Evolutionary conservation across 2,113 vertebrate species (phyloP).

Genomic region (Tachysurus vachellii): DNA sequence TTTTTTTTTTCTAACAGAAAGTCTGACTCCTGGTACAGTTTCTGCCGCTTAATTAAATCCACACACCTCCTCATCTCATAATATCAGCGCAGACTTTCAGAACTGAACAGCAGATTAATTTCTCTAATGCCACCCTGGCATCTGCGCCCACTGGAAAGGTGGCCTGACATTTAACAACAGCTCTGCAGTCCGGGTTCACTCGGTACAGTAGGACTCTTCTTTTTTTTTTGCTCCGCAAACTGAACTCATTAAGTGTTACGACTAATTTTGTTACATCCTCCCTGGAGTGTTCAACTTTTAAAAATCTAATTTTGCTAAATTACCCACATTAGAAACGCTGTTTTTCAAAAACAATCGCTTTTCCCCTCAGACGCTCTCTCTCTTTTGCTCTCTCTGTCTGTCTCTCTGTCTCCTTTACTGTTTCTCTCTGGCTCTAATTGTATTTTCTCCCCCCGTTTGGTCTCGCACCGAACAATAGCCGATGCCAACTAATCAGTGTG

Average conservation of each 20-base stretch:
- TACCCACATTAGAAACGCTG: conserved; percentile 67
- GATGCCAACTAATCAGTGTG: conserved; percentile 84
- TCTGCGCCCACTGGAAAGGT: conserved; percentile 28
- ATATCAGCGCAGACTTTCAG: conserved; percentile 15
- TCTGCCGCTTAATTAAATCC: conserved; percentile 15
- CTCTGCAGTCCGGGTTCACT: conserved; percentile 11
- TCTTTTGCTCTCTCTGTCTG: conserved; percentile 38
- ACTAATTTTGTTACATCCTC: conserved; percentile 59
- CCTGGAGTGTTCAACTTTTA: conserved; percentile 65
- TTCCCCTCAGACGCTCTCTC: conserved; percentile 56
- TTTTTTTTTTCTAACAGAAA: background rate
- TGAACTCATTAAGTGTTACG: conserved; percentile 55
- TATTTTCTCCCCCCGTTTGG: conserved; percentile 69
- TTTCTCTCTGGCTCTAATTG: conserved; percentile 61
- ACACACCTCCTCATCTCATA: background rate
- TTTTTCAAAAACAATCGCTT: conserved; percentile 68
- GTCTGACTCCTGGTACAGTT: conserved; percentile 10
- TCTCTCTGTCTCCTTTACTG: conserved; percentile 47
- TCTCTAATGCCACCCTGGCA: conserved; percentile 27
- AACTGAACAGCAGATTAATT: conserved; percentile 13
- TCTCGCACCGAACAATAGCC: conserved; percentile 72
- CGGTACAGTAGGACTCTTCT: conserved; percentile 20
- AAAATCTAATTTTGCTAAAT: conserved; percentile 71
- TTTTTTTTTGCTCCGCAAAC: conserved; percentile 44
- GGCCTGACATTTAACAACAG: conserved; percentile 45